Base-by-base conservation (phyloP, 2,113 vertebrate genomes). In the Misgurnus mizolepis region DNA sequence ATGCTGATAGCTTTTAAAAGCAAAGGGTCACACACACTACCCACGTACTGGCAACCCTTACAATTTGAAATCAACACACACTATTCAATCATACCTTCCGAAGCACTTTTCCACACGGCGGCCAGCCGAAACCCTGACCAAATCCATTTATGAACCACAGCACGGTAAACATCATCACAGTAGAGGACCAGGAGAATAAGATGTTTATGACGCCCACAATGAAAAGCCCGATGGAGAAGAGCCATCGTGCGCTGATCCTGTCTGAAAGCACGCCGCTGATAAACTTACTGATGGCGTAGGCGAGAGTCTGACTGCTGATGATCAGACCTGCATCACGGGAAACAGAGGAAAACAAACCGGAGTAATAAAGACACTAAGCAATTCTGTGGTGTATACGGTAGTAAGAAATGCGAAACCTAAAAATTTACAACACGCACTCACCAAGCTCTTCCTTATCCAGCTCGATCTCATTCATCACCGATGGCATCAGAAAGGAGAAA, bases 271-370 rank as follows among this genome's bases (percentile, higher is more conserved):
- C 94, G 0, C 98, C 98, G 0, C 97, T 99, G 86, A 97, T 85
- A 80, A 99, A 99, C 90, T 99, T 99, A 89, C 98, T 99, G 92
- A 99, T 92, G 82, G 96, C 96, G 0, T 99, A 99, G 5, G 98
- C 96, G 22, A 96, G 93, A 0, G 98, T 96, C 88, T 99, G 98
- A 90, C 98, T 99, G 94, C 97, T 99, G 80, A 95, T 95, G 91
- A 99, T 95, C 80, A 99, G 85, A 73, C 98, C 98, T 99, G 67
- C 17, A 62, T 7, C 45, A 79, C 22, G 56, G 43, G 15, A 66
- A 4, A 61, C 58, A 64, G 1, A 34, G 17, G 39, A 18, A 55
- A 40, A 34, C 5, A 17, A 8, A 47, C 10, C 45, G 7, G 45
- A 47, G 45, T 47, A 47, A 47, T 2, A 47, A 4, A 47, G 45